Evolutionary conservation across 2,888 invertebrate species (phyloP).

Genomic region (Polymixis flavicincta): DNA sequence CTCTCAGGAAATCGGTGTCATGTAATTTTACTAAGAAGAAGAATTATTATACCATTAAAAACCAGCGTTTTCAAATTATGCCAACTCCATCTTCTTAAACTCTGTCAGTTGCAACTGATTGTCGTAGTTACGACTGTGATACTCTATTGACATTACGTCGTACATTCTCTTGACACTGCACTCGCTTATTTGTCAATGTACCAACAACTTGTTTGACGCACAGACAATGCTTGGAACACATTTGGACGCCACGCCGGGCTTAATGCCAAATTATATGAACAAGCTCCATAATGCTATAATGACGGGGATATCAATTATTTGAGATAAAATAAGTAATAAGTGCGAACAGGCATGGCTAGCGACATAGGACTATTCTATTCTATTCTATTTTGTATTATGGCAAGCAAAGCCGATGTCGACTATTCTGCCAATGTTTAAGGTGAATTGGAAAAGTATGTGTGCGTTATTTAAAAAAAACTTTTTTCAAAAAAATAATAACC

Average conservation of each 20-base stretch:
- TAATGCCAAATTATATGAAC: slow-evolving; percentile 33
- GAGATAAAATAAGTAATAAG: neutral
- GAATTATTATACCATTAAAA: neutral
- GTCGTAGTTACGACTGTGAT: neutral
- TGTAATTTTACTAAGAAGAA: too few relatives aligned
- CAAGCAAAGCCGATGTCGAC: too few relatives aligned
- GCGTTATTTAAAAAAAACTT: too few relatives aligned
- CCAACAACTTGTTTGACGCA: slow-evolving; percentile 34
- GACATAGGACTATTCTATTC: too few relatives aligned
- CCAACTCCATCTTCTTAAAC: slow-evolving; percentile 7
- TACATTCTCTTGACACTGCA: slow-evolving; percentile 24
- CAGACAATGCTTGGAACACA: slow-evolving; percentile 22
- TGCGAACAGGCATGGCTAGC: too few relatives aligned
- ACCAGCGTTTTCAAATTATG: neutral
- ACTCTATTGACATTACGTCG: slow-evolving; percentile 2
- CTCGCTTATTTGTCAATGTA: slow-evolving; percentile 18
- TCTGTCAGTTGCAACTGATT: neutral
- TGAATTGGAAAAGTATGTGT: too few relatives aligned
- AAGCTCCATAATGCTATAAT: slow-evolving; percentile 10
- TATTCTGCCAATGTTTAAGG: too few relatives aligned
- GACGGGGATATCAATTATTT: neutral
- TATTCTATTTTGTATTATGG: too few relatives aligned
- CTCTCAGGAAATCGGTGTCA: too few relatives aligned
- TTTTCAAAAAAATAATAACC: too few relatives aligned
- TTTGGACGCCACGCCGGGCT: slow-evolving; percentile 10